Conservation (phyloP, 2,888 invertebrate species). For the Arrhopalites spinosus region DNA sequence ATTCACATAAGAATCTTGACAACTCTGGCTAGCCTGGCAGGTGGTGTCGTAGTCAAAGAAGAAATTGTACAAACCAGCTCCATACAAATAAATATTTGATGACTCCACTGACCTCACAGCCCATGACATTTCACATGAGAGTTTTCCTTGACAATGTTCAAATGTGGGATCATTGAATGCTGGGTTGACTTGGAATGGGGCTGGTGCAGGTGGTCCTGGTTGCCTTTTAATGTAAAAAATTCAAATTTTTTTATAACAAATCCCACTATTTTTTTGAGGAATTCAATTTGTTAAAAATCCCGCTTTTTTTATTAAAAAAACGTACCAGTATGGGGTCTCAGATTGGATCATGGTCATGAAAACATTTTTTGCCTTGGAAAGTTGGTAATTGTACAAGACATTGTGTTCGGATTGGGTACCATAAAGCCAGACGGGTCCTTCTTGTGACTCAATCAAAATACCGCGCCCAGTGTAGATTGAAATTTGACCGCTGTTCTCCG, state of each 20-base stretch:
- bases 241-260: too few relatives aligned
- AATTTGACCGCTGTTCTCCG: constrained; percentile 46
- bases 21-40: constrained; percentile 46
- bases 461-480: constrained; percentile 49
- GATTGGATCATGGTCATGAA: constrained; percentile 54
- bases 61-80: constrained; percentile 53
- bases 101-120: constrained; percentile 35
- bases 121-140: constrained; percentile 43
- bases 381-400: constrained; percentile 50
- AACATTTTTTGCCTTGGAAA: constrained; percentile 45
- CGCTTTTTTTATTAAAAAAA: too few relatives aligned
- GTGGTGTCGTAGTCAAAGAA: constrained; percentile 51
- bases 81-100: constrained; percentile 48
- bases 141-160: constrained; percentile 40
- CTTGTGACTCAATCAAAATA: constrained; percentile 45
- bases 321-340: constrained; percentile 53
- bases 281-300: too few relatives aligned
- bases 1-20: constrained; percentile 47
- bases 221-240: too few relatives aligned
- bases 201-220: constrained; percentile 48
- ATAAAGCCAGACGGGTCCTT: constrained; percentile 51
- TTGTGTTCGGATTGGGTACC: constrained; percentile 54
- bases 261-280: too few relatives aligned
- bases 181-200: constrained; percentile 43
- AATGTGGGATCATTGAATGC: constrained; percentile 45